phyloP scores from a whole-genome alignment of 2,797 vertebrate species.

The Protonibea diacanthus region DNA sequence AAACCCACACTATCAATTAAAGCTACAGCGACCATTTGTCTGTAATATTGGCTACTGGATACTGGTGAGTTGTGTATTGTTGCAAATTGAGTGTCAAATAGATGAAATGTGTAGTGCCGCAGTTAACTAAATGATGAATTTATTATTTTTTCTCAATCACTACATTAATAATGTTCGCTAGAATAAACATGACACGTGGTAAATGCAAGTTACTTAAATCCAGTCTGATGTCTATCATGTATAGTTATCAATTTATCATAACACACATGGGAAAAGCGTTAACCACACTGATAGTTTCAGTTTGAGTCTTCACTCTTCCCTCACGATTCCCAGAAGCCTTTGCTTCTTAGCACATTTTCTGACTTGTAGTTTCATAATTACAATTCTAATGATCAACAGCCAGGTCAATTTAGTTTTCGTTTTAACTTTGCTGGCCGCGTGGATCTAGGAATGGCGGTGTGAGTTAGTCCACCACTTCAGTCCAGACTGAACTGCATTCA shows the following conservation, averaged over 20 bases:
- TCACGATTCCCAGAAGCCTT: neutral
- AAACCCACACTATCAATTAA: conserved; percentile 27
- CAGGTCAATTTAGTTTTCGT: neutral
- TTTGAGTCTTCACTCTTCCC: neutral
- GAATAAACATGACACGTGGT: neutral
- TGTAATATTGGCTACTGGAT: conserved; percentile 1
- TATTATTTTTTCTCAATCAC: neutral
- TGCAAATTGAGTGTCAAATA: neutral
- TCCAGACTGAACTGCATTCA: neutral
- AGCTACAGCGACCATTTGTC: conserved; percentile 8
- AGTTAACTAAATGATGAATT: neutral
- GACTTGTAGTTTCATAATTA: neutral
- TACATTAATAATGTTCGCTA: neutral
- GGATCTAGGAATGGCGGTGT: neutral
- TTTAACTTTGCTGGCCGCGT: neutral
- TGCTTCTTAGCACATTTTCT: neutral
- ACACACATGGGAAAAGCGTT: neutral
- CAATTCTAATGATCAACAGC: too few species aligned
- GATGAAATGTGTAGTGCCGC: neutral
- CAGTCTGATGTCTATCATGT: neutral
- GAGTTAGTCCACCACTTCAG: neutral
- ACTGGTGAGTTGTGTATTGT: neutral
- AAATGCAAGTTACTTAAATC: neutral
- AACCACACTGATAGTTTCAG: neutral
- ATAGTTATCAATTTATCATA: neutral